Base-by-base conservation (phyloP, 35 echinoderm and acorn worm genomes). In the Anneissia japonica region DNA sequence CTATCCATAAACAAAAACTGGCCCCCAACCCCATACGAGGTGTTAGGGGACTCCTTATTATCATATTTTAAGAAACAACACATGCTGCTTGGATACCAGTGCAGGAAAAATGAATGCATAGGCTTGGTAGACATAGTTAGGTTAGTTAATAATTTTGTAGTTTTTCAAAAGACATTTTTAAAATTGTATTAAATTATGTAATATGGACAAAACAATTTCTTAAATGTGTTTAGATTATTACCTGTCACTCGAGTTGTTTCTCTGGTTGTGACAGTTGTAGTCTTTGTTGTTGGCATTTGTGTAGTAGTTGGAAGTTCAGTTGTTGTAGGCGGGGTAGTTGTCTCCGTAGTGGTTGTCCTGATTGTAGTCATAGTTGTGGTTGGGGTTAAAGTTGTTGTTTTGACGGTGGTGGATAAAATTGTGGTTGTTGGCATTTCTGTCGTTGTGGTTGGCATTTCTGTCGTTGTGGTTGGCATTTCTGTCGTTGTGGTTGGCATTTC, bases 401-500 rank as follows among this genome's bases (percentile, higher is more conserved):
- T 41, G 4, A 78, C 36, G 16, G 32, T 38, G 32, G 36, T 78
- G 19, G 76, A 78, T 2, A 38, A 32, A 78, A 35, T 78, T 35
- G 32, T 38, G 32, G 76, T 78, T 11, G 31, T 78, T 78, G 76
- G 76, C 36, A 40, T 38, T 29, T 38, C 35, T 46, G 80, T 82
- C 43, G 80, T 82, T 17, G 80, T 82, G 39, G 80, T 82, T 82
- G 80, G 80, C 17, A 43, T 6, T 29, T 12, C 16, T 43, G 36
- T 43, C 43, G 80, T 82, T 3, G 80, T 82, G 31, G 80, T 38
- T 82, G 40, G 80, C 80, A 36, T 38, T 41, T 31, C 30, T 46
- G 80, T 82, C 43, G 80, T 82, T 9, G 80, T 77, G 4, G 76
- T 77, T 77, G 80, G 80, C 13, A 30, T 9, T 37, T 41, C 38